Evolutionary conservation across 2,113 vertebrate species (phyloP).

Genomic region (Mesoclemmys tuberculata): DNA sequence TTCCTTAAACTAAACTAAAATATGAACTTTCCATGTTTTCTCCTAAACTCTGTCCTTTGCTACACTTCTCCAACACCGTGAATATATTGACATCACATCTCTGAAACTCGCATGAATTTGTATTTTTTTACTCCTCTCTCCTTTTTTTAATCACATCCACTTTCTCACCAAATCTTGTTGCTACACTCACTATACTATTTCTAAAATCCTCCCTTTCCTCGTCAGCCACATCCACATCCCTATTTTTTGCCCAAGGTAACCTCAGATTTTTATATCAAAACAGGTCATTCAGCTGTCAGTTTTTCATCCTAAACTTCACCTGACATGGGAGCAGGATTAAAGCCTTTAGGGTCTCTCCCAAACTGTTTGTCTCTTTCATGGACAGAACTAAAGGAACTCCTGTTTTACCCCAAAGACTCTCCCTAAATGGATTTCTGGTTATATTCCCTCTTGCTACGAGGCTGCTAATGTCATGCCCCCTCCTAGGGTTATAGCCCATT

Average conservation of each 20-base stretch:
- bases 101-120: background rate
- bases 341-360: background rate
- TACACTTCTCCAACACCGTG: background rate
- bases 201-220: background rate
- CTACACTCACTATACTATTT: background rate
- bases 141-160: background rate
- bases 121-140: background rate
- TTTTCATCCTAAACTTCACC: background rate
- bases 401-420: background rate
- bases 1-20: background rate
- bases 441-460: background rate
- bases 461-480: background rate
- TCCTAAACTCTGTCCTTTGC: background rate
- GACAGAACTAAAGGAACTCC: background rate
- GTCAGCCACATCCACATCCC: background rate
- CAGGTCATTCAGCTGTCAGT: background rate
- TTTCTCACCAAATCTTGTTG: background rate
- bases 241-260: background rate
- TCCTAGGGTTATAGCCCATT: background rate
- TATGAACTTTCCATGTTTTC: background rate
- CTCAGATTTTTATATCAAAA: background rate
- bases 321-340: background rate
- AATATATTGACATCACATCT: background rate
- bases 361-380: background rate
- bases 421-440: background rate